Base-by-base conservation (phyloP, 2,888 invertebrate species). In the Exocentrus adspersus region DNA sequence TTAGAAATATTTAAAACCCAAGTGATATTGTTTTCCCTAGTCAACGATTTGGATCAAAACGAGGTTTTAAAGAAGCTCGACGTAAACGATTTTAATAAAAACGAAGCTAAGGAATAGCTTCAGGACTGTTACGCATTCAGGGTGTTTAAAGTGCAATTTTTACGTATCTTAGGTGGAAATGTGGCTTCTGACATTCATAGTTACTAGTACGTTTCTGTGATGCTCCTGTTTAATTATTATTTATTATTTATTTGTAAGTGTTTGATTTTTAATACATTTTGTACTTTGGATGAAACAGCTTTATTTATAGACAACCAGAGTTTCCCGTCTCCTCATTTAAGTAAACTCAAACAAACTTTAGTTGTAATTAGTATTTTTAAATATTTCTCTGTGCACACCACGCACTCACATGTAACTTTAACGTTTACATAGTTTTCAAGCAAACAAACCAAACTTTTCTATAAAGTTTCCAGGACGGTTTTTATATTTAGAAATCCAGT, bases 1-100 rank as follows among this genome's bases (percentile, higher is more conserved):
- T 57, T 68, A 56, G 60, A 65, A 20, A 28, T 69, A 12, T 58
- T 71, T 10, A 70, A 62, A 50, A 69, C 68, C 46, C 73, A 73
- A 50, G 62, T 67, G 9, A 37, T 65, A 20, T 56, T 72, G 19
- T 68, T 62, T 56, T 63, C 70, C 0, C 43, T 71, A 16, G 67
- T 70, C 6, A 71, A 71, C 57, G 64, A 58, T 14, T 62, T 64
- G 28, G 65, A 64, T 19, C 62, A 69, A 53, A 56, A 64, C 9
- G 70, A 69, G 45, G 61, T 67, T 42, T 24, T 51, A 21, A 59
- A 69, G 30, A 67, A 63, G 41, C 60, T 69, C 10, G 24, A 54
- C 9, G 19, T 3, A 12, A n/a, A 12, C 17, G 5, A 1, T 51
- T 32, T 28, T 51, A 19, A 1, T 17, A 32, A 51, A 30, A 19